Conservation (phyloP, 2,888 invertebrate genomes). For the Pharmacophagus antenor region DNA sequence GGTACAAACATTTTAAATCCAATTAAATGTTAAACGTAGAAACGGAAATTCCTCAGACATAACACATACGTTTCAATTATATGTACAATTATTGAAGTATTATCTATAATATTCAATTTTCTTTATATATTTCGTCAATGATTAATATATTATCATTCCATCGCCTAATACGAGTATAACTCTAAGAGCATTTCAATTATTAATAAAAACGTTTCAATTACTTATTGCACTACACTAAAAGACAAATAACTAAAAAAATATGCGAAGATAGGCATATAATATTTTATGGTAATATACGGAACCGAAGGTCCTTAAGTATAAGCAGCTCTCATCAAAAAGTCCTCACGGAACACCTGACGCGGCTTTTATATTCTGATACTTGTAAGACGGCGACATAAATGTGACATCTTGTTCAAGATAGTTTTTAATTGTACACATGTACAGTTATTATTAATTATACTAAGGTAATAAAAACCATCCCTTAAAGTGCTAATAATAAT, state of each 20-base stretch:
- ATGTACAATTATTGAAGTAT: no score
- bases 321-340: slow-evolving; percentile 20
- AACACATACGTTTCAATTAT: no score
- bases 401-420: not conserved
- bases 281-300: slow-evolving; percentile 1
- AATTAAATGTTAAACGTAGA: no score
- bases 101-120: no score
- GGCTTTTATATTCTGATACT: slow-evolving; percentile 9
- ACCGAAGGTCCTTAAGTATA: slow-evolving; percentile 5
- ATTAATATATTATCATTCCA: no score
- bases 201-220: no score
- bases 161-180: no score
- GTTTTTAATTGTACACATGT: not conserved
- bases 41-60: no score
- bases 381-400: not conserved
- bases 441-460: not conserved
- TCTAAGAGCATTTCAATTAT: no score
- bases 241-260: not conserved
- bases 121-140: no score
- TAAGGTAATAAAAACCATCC: not conserved
- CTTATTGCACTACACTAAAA: not conserved
- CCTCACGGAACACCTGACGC: slow-evolving; percentile 23
- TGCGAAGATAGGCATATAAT: not conserved
- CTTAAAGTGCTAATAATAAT: not conserved
- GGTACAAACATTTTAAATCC: no score